Base-by-base conservation (phyloP, 2,888 invertebrate genomes). In the Drosophila neutralis region DNA sequence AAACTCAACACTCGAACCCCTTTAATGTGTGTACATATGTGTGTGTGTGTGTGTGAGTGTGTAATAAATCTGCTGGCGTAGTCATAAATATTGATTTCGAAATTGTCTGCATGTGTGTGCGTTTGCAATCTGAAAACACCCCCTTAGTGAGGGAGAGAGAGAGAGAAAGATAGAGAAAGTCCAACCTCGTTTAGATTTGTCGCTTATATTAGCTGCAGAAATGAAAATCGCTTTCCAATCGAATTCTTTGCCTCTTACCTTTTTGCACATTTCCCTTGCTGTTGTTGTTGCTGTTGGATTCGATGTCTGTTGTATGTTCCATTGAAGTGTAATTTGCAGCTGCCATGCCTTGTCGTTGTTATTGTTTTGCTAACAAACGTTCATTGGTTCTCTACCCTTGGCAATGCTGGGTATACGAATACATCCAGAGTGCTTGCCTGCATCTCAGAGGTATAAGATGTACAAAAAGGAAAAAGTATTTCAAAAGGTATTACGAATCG, bases 181-280 rank as follows among this genome's bases (percentile, higher is more conserved):
- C 57, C 56, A 71, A 71, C 49, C 57, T 72, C 62, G 54, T 65
- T 81, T 80, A 77, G 83, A 84, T 85, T 83, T 90, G 90, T 83
- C 81, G 81, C 80, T 88, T 83, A 79, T 89, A 89, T 89, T 89
- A 89, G 89, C 88, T 88, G 87, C 84, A 81, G 87, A 84, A 87
- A 89, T 85, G 87, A 85, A 89, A 88, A 89, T 88, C 87, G 83
- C 74, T 89, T 89, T 89, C 78, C 77, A 89, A 88, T 89, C 80
- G 76, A 78, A 89, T 84, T 79, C 83, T 89, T 87, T 80, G 76
- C 66, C 87, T 73, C 74, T 79, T 86, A 76, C 89, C 87, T 80
- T 73, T 80, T 83, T 82, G 69, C 73, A 76, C 70, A 54, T 72
- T 57, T 60, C 45, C 61, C 56, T 58, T 53, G 49, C 33, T 69